Evolutionary conservation across 2,113 vertebrate genomes (phyloP).

Genomic region (Cavia aperea): DNA sequence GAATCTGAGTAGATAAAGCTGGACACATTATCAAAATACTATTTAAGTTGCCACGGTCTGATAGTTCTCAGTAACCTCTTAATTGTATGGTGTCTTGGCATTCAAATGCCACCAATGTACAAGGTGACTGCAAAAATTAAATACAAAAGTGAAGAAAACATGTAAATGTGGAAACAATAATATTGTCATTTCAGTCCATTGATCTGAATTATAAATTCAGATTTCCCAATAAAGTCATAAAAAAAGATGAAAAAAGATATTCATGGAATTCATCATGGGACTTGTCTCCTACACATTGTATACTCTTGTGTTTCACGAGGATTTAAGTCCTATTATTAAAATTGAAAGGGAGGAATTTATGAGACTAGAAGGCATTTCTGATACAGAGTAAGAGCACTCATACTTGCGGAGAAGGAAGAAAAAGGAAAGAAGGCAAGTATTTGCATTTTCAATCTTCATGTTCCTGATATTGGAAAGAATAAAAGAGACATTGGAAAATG

Average conservation of each 20-base stretch:
- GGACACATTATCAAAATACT: conserved; percentile 43
- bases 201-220: conserved; percentile 9
- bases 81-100: neutral
- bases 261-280: fast-evolving
- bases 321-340: neutral
- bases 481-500: conserved; percentile 45
- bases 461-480: conserved; percentile 48
- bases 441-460: conserved; percentile 4
- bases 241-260: neutral
- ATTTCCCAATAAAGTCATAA: neutral
- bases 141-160: neutral
- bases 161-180: neutral
- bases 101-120: neutral
- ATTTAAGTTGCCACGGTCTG: conserved; percentile 57
- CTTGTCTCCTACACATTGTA: neutral
- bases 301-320: neutral
- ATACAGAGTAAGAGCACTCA: too few species aligned
- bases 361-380: neutral
- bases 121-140: conserved; percentile 32
- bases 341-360: neutral
- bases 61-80: neutral
- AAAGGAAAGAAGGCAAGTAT: neutral
- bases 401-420: neutral
- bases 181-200: neutral
- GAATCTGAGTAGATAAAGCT: conserved; percentile 15